phyloP scores from a whole-genome alignment of 2,113 vertebrate species.

The Atrichornis clamosus region DNA sequence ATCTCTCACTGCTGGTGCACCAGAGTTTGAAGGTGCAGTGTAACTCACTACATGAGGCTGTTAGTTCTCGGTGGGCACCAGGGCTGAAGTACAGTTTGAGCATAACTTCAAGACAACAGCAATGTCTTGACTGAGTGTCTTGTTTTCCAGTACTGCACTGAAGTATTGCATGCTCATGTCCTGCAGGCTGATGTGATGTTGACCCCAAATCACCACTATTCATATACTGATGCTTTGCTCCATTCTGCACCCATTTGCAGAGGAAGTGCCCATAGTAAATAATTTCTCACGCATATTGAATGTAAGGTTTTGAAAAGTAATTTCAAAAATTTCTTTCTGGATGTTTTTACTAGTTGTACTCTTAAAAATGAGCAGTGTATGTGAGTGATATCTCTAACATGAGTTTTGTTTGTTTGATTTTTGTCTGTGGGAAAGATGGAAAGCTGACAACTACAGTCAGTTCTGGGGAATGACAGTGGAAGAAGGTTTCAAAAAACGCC shows the following conservation, averaged over 20 bases:
- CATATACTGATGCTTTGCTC: background rate
- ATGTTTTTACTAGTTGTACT: background rate
- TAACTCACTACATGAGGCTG: background rate
- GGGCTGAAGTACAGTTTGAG: background rate
- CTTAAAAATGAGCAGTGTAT: background rate
- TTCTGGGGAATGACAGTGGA: conserved; percentile 79
- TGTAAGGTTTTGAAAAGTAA: background rate
- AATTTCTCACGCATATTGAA: background rate
- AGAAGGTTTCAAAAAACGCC: conserved; percentile 71
- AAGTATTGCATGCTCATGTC: background rate
- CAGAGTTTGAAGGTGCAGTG: background rate
- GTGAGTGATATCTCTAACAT: background rate
- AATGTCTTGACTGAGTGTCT: background rate
- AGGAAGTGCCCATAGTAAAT: background rate
- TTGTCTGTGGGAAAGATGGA: conserved; percentile 70
- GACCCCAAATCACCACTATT: background rate
- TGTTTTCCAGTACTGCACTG: background rate
- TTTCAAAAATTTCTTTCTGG: background rate
- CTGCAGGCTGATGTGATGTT: background rate
- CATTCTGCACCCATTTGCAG: background rate
- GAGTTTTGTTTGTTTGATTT: background rate
- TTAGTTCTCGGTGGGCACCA: background rate
- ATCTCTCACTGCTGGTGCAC: background rate
- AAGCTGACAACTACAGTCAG: conserved; percentile 75
- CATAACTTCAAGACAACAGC: background rate